Conservation (phyloP, 2,888 invertebrate species). For the Parasteatoda lunata region DNA sequence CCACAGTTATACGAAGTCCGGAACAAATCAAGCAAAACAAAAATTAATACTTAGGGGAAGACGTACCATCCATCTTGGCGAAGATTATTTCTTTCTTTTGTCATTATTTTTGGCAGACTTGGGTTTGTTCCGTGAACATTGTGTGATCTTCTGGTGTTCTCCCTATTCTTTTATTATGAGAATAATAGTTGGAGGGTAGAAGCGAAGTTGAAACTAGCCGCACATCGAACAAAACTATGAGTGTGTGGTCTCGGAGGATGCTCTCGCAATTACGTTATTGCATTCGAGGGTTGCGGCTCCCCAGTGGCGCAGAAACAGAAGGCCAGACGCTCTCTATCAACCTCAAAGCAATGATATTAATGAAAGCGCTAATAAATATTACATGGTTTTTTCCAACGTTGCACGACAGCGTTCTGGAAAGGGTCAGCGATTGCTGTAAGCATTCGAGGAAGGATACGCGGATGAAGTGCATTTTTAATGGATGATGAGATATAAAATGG, state of each 20-base stretch:
- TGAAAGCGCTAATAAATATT: slow-evolving; percentile 64
- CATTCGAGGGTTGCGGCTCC: slow-evolving; percentile 18
- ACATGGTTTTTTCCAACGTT: slow-evolving; percentile 3
- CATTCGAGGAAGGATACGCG: not conserved
- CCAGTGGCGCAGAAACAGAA: not conserved
- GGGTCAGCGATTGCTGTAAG: not conserved
- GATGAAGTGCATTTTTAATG: not conserved
- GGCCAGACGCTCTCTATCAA: slow-evolving; percentile 27
- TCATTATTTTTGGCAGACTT: not conserved
- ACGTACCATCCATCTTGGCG: slow-evolving; percentile 14
- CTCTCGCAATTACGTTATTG: slow-evolving; percentile 60
- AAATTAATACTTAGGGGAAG: not conserved
- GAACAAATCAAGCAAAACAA: not conserved
- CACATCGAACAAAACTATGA: not conserved
- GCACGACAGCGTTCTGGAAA: not conserved
- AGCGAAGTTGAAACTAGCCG: not conserved
- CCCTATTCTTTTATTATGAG: not conserved
- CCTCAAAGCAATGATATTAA: slow-evolving; percentile 27
- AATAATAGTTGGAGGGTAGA: not conserved
- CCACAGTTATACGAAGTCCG: too few relatives aligned
- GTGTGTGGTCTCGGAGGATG: slow-evolving; percentile 4
- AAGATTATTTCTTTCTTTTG: not conserved
- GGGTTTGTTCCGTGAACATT: not conserved
- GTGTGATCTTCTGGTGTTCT: not conserved
- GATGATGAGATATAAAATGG: too few relatives aligned